Evolutionary conservation across 2,797 vertebrate species (phyloP), one percentile per base, ranked within the genome.

Genomic region (Argyrosomus regius): DNA sequence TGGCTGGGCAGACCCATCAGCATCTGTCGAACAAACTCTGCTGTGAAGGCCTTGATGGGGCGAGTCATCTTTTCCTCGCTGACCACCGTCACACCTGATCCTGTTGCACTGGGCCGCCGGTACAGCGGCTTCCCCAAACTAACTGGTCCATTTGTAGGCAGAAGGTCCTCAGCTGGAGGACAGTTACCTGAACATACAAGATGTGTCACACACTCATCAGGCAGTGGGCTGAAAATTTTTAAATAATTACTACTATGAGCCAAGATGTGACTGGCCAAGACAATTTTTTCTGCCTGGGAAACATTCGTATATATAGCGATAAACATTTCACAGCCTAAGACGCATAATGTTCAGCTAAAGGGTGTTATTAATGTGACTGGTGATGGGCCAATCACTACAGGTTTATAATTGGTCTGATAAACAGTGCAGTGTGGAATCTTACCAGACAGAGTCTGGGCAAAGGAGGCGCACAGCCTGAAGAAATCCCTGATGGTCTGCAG

Each of bases 11-110:
- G 95, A 35, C 98, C 98, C 88, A 99, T 97, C 59, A 99, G 94
- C 91, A 99, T 97, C 89, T 99, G 97, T 10, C 97, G 94, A 61
- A 99, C 98, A 78, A 99, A 99, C 88, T 99, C 97, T 0, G 98
- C 98, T 0, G 97, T 99, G 89, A 99, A 99, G 50, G 97, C 96
- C 85, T 98, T 99, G 88, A 99, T 98, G 50, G 98, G 98, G 39
- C 97, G 96, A 43, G 95, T 97, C 97, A 99, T 98, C 93, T 99
- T 97, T 56, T 99, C 98, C 93, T 99, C 98, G 53, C 95, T 99
- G 59, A 98, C 96, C 72, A 98, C 96, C 0, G 92, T 83, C 59
- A 96, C 95, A 35, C 96, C 95, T 0, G 91, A 76, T 1, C 88
- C 90, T 1, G 90, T 6, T 0, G 77, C 52, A 56, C 94, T 96